Evolutionary conservation across 2,888 invertebrate species (phyloP).

Genomic region (Oscheius sp.): DNA sequence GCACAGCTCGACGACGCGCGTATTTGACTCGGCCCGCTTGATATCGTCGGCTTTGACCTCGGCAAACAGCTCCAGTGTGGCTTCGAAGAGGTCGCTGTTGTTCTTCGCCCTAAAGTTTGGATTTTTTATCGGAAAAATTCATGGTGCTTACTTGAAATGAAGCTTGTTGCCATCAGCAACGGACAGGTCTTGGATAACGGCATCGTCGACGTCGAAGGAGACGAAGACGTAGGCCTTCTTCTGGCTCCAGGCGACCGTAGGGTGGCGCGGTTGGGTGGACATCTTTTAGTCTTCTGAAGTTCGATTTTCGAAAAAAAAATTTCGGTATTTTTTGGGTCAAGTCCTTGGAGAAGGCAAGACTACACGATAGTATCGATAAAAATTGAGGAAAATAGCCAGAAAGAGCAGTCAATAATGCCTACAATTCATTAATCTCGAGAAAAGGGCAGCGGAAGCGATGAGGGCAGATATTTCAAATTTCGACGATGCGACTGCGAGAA

Average conservation of each 20-base stretch:
- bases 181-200: constrained; percentile 62
- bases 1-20: constrained; percentile 51
- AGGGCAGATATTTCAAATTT: constrained; percentile 5
- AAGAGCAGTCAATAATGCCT: neutral
- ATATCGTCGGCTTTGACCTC: constrained; percentile 77
- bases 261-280: constrained; percentile 74
- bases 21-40: constrained; percentile 43
- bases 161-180: constrained; percentile 60
- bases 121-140: neutral
- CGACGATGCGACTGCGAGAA: constrained; percentile 13
- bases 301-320: neutral
- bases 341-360: neutral
- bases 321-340: neutral
- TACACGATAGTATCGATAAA: neutral
- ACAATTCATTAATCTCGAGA: neutral
- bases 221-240: constrained; percentile 85
- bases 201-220: constrained; percentile 88
- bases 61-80: constrained; percentile 86
- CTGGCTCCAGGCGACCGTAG: constrained; percentile 94
- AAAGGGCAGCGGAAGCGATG: constrained; percentile 6
- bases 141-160: constrained; percentile 58
- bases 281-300: neutral
- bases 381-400: neutral
- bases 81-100: constrained; percentile 86
- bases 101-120: constrained; percentile 80